Percentiles rank a stretch among this genome's conserved stretches.
These are phyloP conservation scores for Hemicrepidius hirtus DNA, from an alignment of 2,888 invertebrate genomes.

Conservation along the genomic window DNA sequence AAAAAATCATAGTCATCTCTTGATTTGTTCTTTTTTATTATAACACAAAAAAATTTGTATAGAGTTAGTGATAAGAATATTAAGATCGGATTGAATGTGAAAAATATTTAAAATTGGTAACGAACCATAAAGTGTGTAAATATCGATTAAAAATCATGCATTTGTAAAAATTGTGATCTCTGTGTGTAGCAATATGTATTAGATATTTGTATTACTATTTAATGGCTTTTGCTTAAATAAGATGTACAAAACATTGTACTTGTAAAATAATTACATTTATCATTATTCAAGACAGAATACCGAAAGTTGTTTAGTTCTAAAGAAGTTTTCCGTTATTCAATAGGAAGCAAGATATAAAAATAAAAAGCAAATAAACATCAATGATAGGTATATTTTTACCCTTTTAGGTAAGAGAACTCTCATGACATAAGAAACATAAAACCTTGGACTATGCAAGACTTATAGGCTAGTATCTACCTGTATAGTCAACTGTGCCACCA, in stretches of 20 bases:
- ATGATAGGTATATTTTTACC: no score
- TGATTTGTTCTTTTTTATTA: conserved; percentile 6
- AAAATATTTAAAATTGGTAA: conserved; percentile 33
- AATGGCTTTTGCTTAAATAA: conserved; percentile 34
- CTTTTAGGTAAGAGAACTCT: no score
- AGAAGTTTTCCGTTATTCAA: no score
- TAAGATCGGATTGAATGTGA: conserved; percentile 43
- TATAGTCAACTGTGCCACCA: no score
- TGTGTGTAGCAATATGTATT: conserved; percentile 33
- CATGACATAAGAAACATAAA: no score
- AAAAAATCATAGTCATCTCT: no score
- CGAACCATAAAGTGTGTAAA: conserved; percentile 31
- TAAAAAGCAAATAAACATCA: no score
- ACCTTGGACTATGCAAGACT: no score
- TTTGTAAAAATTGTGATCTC: conserved; percentile 42
- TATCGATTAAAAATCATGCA: conserved; percentile 26
- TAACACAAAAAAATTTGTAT: conserved; percentile 23
- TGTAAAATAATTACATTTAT: conserved; percentile 14
- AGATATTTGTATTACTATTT: conserved; percentile 16
- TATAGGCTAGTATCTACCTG: no score
- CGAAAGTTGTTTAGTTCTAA: not conserved
- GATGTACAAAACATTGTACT: conserved; percentile 9
- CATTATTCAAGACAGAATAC: not conserved
- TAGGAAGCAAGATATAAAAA: no score
- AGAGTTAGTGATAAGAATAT: conserved; percentile 29